phyloP scores from a whole-genome alignment of 2,113 vertebrate genomes.

The Pterophyllum scalare region DNA sequence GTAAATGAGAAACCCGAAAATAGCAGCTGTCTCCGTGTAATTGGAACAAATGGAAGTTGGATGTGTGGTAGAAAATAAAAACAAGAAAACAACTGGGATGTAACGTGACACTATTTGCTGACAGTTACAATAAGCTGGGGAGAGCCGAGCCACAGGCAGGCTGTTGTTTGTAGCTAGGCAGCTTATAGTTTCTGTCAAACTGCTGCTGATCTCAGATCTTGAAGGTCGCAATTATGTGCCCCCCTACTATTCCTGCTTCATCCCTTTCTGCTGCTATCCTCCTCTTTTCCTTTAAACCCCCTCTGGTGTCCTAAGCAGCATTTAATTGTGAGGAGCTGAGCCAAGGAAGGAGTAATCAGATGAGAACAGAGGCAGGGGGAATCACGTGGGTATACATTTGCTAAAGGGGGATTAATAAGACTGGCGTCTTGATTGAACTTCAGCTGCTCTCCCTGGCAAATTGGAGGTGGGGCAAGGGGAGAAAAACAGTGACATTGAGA shows the following conservation, averaged over 20 bases:
- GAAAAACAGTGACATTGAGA: constrained; percentile 39
- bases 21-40: constrained; percentile 71
- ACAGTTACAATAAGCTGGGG: constrained; percentile 57
- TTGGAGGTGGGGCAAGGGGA: constrained; percentile 34
- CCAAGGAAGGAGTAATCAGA: constrained; percentile 79
- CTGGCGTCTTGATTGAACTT: constrained; percentile 74
- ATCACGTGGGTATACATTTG: constrained; percentile 69
- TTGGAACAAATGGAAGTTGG: constrained; percentile 76
- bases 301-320: constrained; percentile 75
- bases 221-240: constrained; percentile 69
- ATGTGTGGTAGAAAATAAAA: constrained; percentile 62
- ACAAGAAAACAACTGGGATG: constrained; percentile 54
- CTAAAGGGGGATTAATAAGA: constrained; percentile 76
- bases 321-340: constrained; percentile 81
- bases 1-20: constrained; percentile 58
- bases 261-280: constrained; percentile 54
- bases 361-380: constrained; percentile 66
- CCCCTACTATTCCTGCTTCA: constrained; percentile 42
- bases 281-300: constrained; percentile 49
- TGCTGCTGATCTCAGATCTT: constrained; percentile 60
- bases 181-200: constrained; percentile 70
- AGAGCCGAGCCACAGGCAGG: constrained; percentile 42
- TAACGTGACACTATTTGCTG: constrained; percentile 66
- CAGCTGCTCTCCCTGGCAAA: constrained; percentile 66
- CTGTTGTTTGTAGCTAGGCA: constrained; percentile 56